phyloP scores from a whole-genome alignment of 2,888 invertebrate species.

The Plemyria rubiginata region DNA sequence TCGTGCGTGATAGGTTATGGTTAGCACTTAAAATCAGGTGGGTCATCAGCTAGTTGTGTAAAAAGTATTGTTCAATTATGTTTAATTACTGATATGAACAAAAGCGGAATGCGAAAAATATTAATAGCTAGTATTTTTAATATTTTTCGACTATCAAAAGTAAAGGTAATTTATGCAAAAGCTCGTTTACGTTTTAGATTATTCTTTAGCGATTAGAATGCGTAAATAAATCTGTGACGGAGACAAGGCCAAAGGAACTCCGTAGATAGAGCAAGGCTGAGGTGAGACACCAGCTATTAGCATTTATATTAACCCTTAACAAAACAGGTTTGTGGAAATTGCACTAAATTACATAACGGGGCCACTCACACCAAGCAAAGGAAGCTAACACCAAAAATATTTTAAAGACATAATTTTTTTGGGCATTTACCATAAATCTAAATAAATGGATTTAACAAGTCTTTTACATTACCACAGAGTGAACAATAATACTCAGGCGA shows the following conservation, averaged over 20 bases:
- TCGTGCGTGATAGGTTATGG: too few relatives aligned
- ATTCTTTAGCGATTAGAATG: constrained; percentile 22
- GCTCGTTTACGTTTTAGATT: constrained; percentile 23
- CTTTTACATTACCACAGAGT: too few relatives aligned
- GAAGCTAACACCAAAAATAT: constrained; percentile 11
- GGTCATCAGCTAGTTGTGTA: too few relatives aligned
- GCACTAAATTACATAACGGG: constrained; percentile 63
- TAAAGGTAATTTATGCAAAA: constrained; percentile 8
- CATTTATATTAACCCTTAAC: constrained; percentile 78
- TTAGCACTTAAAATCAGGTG: too few relatives aligned
- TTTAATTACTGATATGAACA: too few relatives aligned
- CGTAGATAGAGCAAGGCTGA: constrained; percentile 38
- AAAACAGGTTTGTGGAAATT: constrained; percentile 66
- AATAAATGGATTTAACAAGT: too few relatives aligned
- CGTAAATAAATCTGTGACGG: constrained; percentile 38
- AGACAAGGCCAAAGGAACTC: constrained; percentile 29
- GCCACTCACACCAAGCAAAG: constrained; percentile 47
- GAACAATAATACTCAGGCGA: too few relatives aligned
- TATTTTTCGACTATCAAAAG: too few relatives aligned
- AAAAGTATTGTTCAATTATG: too few relatives aligned
- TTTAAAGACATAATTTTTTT: neutral
- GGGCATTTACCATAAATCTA: too few relatives aligned
- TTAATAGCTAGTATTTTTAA: too few relatives aligned
- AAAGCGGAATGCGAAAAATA: too few relatives aligned
- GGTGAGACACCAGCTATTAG: constrained; percentile 61